Conservation (phyloP, 2,888 invertebrate genomes). For the Tuta absoluta region DNA sequence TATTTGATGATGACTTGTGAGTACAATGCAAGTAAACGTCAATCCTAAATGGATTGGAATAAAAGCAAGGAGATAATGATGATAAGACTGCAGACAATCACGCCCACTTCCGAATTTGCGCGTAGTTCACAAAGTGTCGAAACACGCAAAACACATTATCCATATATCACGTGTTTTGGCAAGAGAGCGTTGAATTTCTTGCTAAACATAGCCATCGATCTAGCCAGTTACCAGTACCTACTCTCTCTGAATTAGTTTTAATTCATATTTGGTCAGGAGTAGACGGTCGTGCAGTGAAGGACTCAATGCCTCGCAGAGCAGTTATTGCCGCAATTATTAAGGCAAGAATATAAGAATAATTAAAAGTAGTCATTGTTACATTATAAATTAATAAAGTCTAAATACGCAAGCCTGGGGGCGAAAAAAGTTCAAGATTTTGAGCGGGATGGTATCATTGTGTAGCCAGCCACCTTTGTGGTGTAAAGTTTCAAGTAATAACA, state of each 20-base stretch:
- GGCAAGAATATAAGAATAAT: neutral
- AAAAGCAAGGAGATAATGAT: no score
- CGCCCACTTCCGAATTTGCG: slow-evolving; percentile 1
- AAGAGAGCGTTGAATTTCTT: neutral
- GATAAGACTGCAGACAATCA: neutral
- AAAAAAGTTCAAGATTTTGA: neutral
- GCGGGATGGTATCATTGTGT: neutral
- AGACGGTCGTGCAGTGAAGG: neutral
- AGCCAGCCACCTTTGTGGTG: neutral
- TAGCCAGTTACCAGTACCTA: no score
- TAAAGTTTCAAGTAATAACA: neutral
- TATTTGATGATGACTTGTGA: no score
- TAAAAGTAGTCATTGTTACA: no score
- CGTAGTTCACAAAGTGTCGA: neutral
- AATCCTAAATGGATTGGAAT: no score
- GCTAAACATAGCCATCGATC: neutral
- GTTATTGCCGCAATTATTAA: neutral
- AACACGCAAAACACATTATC: neutral
- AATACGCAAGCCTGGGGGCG: no score
- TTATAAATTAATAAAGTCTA: no score
- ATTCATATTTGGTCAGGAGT: neutral
- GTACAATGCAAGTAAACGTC: no score
- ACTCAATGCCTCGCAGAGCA: neutral
- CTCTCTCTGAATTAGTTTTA: neutral
- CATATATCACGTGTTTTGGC: neutral